Evolutionary conservation across 2,888 invertebrate genomes (phyloP).

Genomic region (Opisthograptis luteolata): DNA sequence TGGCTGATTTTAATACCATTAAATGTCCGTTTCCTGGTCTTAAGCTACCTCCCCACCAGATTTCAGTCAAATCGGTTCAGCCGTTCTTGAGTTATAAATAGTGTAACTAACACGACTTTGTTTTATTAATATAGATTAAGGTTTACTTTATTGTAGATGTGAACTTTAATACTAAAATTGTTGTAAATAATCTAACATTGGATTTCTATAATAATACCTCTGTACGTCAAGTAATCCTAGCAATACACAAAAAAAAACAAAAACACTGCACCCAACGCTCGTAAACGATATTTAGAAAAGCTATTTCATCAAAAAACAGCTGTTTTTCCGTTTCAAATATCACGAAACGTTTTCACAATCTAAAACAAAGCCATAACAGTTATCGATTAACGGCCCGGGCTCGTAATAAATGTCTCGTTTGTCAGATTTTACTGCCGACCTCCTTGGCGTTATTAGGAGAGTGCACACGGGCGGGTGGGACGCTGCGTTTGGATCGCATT

Average conservation of each 20-base stretch:
- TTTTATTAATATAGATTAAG: too few relatives aligned
- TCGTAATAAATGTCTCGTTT: conserved; percentile 58
- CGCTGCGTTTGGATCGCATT: conserved; percentile 1
- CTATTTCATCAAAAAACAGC: background rate
- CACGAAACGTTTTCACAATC: conserved; percentile 20
- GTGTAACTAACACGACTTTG: too few relatives aligned
- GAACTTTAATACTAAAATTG: too few relatives aligned
- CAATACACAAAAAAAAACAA: background rate
- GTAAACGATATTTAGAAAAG: background rate
- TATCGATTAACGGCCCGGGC: conserved; percentile 49
- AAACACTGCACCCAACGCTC: background rate
- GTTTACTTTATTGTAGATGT: too few relatives aligned
- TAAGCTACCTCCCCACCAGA: too few relatives aligned
- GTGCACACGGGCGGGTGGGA: background rate
- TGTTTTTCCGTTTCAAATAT: conserved; percentile 4
- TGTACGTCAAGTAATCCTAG: too few relatives aligned
- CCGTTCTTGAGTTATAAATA: too few relatives aligned
- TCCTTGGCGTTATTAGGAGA: conserved; percentile 30
- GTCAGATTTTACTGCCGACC: conserved; percentile 60
- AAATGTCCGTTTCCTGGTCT: too few relatives aligned
- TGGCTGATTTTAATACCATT: too few relatives aligned
- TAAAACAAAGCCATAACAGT: conserved; percentile 24
- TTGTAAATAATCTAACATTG: too few relatives aligned
- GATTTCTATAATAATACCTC: too few relatives aligned
- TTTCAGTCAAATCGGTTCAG: too few relatives aligned